A percentile compares a stretch with the other conserved stretches of the same genome.
Conservation (phyloP, 2,888 invertebrate genomes). For the Drosophila tripunctata region DNA sequence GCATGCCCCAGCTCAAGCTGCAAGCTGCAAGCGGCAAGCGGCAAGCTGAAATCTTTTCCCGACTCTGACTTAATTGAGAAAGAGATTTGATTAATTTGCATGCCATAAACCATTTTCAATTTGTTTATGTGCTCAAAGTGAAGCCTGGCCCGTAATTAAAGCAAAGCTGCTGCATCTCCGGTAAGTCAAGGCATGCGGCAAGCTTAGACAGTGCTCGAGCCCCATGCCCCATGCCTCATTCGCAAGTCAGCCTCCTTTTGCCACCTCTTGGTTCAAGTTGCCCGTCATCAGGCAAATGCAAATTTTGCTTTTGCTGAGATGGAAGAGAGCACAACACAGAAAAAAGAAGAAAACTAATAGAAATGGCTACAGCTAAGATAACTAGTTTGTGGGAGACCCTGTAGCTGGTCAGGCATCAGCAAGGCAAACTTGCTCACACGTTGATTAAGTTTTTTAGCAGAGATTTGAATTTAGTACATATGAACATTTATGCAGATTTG, state of each 20-base stretch:
- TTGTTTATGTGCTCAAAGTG: slow-evolving; percentile 69
- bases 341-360: background rate
- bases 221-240: background rate
- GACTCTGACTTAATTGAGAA: slow-evolving; percentile 58
- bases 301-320: slow-evolving; percentile 8
- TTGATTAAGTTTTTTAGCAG: too few species aligned
- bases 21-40: background rate
- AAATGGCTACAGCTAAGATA: background rate
- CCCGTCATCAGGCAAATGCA: slow-evolving; percentile 43
- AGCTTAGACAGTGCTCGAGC: slow-evolving; percentile 8
- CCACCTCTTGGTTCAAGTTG: background rate
- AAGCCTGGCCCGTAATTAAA: slow-evolving; percentile 59
- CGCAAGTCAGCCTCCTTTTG: background rate
- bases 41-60: background rate
- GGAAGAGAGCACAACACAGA: background rate
- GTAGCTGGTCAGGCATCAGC: background rate
- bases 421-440: too few species aligned
- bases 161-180: slow-evolving; percentile 54
- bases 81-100: slow-evolving; percentile 76
- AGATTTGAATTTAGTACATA: too few species aligned
- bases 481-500: too few species aligned
- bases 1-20: background rate
- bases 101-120: slow-evolving; percentile 77
- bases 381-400: background rate
- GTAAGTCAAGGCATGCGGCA: slow-evolving; percentile 15